A percentile compares a stretch with the other conserved stretches of the same genome.
Evolutionary conservation across 1,140 invertebrate species (phyloP).

Genomic region (Drosophila kikkawai): DNA sequence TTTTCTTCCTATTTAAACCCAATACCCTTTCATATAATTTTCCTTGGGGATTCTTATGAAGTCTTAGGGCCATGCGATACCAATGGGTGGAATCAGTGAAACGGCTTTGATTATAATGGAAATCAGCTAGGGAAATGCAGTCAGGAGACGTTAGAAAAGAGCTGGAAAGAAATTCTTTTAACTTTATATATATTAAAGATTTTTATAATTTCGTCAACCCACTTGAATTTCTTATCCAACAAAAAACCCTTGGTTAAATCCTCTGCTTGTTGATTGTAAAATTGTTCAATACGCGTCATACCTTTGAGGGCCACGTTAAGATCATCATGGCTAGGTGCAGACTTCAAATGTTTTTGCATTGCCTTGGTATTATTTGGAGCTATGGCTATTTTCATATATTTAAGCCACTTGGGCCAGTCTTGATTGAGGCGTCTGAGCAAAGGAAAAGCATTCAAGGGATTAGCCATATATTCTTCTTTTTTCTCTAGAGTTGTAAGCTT

Average conservation of each 20-base stretch:
- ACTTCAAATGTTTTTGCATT: constrained; percentile 20
- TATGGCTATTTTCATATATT: constrained; percentile 28
- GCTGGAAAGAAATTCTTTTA: not conserved
- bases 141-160: constrained; percentile 31
- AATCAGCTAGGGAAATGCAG: constrained; percentile 34
- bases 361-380: not conserved
- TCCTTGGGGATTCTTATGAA: constrained; percentile 15
- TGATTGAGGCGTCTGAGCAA: constrained; percentile 47
- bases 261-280: constrained; percentile 48
- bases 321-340: constrained; percentile 18
- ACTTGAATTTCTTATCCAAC: constrained; percentile 39
- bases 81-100: constrained; percentile 42
- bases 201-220: not conserved
- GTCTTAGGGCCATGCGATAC: constrained; percentile 50
- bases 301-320: constrained; percentile 30
- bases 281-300: constrained; percentile 45
- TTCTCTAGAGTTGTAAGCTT: not conserved
- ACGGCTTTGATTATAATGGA: constrained; percentile 26
- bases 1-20: constrained; percentile 23
- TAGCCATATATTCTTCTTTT: constrained; percentile 41
- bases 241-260: constrained; percentile 52
- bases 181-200: no score
- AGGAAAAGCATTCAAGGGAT: constrained; percentile 51
- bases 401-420: constrained; percentile 62
- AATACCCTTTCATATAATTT: constrained; percentile 36